These are phyloP conservation scores for Corythornis vintsioides DNA, from an alignment of 2,113 vertebrate genomes.

Conservation along the genomic window DNA sequence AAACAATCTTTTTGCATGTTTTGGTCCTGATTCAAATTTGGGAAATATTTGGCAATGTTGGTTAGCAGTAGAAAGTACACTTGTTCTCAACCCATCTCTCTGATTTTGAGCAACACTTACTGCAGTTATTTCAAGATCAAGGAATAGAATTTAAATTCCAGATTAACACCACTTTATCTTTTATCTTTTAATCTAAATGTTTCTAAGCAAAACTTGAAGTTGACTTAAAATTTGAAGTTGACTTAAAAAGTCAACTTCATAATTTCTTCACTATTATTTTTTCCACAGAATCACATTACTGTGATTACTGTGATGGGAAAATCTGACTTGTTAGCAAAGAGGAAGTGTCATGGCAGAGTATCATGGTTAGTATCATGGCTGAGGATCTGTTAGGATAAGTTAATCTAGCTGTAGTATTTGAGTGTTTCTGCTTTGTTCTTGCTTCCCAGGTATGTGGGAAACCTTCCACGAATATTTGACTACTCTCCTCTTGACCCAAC, in stretches of 20 bases:
- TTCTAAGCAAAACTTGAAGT: neutral
- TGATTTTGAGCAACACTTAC: neutral
- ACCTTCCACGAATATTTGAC: slow-evolving; percentile 96
- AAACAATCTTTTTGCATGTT: neutral
- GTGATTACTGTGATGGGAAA: neutral
- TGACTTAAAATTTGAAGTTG: too few species aligned
- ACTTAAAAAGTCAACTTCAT: too few species aligned
- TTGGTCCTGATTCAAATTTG: neutral
- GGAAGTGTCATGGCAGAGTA: neutral
- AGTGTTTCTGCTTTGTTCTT: slow-evolving; percentile 36
- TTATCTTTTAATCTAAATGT: neutral
- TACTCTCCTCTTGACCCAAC: slow-evolving; percentile 96
- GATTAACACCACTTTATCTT: neutral
- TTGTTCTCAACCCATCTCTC: neutral
- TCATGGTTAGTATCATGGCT: neutral
- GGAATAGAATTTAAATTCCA: neutral
- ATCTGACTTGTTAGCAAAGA: neutral
- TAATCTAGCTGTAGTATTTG: neutral
- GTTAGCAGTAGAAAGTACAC: neutral
- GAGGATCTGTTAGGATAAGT: neutral
- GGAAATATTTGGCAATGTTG: neutral
- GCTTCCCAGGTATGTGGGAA: slow-evolving; percentile 91
- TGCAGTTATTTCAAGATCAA: neutral
- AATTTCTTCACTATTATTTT: too few species aligned
- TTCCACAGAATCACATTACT: too few species aligned